Conservation (phyloP, 2,113 vertebrate species). For the Podarcis raffonei region DNA sequence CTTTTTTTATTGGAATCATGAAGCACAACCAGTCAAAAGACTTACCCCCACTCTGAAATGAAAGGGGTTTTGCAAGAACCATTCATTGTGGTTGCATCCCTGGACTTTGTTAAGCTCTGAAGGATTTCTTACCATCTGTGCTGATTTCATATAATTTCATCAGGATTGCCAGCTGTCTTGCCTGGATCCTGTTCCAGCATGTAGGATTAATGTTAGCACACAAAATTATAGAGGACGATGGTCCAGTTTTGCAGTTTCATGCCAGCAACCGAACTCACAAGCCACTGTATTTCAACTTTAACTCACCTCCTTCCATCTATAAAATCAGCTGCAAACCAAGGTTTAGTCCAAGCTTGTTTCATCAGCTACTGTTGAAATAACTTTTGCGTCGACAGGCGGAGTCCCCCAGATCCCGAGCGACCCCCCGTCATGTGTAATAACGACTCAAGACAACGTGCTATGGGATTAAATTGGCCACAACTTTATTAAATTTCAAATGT, state of each 20-base stretch:
- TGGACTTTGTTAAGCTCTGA: background rate
- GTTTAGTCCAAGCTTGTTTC: background rate
- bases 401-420: too few species aligned
- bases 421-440: too few species aligned
- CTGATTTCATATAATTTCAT: background rate
- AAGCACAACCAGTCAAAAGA: background rate
- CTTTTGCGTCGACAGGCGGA: background rate
- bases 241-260: constrained; percentile 7
- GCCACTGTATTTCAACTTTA: background rate
- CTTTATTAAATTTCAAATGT: too few species aligned
- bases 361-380: background rate
- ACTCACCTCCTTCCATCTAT: background rate
- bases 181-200: background rate
- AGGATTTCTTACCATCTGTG: background rate
- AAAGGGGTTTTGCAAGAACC: background rate
- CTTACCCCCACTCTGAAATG: background rate
- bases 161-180: background rate
- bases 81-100: background rate
- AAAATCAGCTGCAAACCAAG: background rate
- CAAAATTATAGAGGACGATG: background rate
- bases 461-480: too few species aligned
- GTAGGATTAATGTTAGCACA: background rate
- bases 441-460: too few species aligned
- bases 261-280: background rate
- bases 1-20: background rate